Conservation (phyloP, 2,888 invertebrate species). For the Pharmacophagus antenor region DNA sequence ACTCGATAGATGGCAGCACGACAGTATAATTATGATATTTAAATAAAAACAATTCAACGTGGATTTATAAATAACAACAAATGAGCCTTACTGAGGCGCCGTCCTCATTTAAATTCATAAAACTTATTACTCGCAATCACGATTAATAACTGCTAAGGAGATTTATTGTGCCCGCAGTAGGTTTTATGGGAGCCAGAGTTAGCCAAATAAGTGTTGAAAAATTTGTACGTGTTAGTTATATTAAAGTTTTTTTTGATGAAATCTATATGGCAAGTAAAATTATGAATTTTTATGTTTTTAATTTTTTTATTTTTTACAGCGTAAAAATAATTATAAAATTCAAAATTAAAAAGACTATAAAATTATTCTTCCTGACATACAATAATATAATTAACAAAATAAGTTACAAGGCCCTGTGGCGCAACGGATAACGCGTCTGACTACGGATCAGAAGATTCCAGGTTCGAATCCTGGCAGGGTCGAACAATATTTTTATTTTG, state of each 20-base stretch:
- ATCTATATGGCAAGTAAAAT: too few relatives aligned
- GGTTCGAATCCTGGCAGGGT: constrained; percentile 84
- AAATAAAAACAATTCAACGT: neutral
- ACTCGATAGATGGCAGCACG: constrained; percentile 7
- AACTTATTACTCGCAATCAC: neutral
- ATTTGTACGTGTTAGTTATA: too few relatives aligned
- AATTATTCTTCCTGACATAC: too few relatives aligned
- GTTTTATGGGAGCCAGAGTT: neutral
- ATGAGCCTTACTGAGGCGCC: neutral
- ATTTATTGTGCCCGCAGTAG: neutral
- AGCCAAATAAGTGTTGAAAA: neutral
- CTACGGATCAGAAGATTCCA: constrained; percentile 86
- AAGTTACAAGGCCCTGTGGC: constrained; percentile 77
- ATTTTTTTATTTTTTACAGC: neutral
- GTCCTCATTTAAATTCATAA: neutral
- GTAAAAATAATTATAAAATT: too few relatives aligned
- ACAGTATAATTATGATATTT: neutral
- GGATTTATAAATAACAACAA: neutral
- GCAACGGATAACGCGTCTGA: constrained; percentile 86
- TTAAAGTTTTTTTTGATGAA: too few relatives aligned
- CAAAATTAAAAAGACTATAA: too few relatives aligned
- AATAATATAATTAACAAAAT: neutral
- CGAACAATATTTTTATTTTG: constrained; percentile 40
- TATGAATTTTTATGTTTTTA: neutral
- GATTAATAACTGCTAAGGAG: neutral